Percentiles rank a stretch among this genome's conserved stretches.
phyloP scores from a whole-genome alignment of 2,113 vertebrate species.

The Lethenteron reissneri region DNA sequence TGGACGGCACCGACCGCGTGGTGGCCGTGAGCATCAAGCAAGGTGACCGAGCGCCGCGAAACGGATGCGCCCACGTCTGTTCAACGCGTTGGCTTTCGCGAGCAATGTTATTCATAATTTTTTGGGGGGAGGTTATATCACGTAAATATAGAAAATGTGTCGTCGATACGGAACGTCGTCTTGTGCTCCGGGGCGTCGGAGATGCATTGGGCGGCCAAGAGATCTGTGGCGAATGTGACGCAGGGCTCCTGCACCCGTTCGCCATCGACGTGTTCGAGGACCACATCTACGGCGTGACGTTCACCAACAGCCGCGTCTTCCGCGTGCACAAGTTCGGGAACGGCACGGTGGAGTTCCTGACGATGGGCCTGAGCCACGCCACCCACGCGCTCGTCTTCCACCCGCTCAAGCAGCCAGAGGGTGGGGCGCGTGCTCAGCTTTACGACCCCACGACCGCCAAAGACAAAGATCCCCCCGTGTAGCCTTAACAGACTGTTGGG shows the following conservation, averaged over 20 bases:
- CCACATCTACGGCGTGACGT: constrained; percentile 85
- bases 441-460: no score
- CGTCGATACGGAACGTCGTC: no score
- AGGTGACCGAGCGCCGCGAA: no score
- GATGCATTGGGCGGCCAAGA: no score
- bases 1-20: constrained; percentile 66
- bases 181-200: no score
- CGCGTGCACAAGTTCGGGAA: constrained; percentile 85
- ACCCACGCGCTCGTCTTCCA: constrained; percentile 74
- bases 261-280: constrained; percentile 95
- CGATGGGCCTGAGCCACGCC: constrained; percentile 68
- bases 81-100: no score
- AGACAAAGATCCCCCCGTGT: no score
- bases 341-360: constrained; percentile 52
- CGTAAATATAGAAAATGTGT: no score
- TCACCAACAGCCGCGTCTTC: constrained; percentile 78
- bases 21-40: constrained; percentile 46
- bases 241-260: constrained; percentile 76
- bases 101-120: no score
- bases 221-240: not conserved
- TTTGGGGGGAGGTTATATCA: no score
- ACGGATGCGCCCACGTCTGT: no score
- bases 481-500: no score
- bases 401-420: constrained; percentile 82
- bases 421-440: constrained; percentile 20